These are phyloP conservation scores for Gonioctena quinquepunctata DNA, from an alignment of 1,140 invertebrate genomes.

Conservation along the genomic window DNA sequence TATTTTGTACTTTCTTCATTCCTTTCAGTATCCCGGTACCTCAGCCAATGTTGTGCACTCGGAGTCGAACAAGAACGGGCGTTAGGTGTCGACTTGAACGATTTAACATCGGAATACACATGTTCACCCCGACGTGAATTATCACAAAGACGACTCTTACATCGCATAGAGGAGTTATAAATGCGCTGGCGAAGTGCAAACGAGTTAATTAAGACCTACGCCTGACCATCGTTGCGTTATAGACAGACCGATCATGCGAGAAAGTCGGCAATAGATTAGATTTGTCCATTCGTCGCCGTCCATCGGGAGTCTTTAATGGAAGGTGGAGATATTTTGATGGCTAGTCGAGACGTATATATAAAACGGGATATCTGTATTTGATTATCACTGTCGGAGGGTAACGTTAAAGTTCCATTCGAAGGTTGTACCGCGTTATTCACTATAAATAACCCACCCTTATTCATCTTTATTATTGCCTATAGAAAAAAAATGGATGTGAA, in stretches of 20 bases:
- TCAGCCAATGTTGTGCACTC: slow-evolving; percentile 21
- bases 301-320: background rate
- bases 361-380: too few relatives aligned
- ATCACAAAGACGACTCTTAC: slow-evolving; percentile 25
- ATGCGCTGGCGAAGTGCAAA: slow-evolving; percentile 18
- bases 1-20: background rate
- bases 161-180: slow-evolving; percentile 30
- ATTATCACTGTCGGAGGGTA: too few relatives aligned
- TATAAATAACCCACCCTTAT: too few relatives aligned
- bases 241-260: background rate
- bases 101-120: slow-evolving; percentile 31
- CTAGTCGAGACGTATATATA: background rate
- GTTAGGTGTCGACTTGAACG: slow-evolving; percentile 32
- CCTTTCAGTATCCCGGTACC: background rate
- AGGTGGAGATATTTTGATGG: background rate
- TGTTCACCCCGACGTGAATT: slow-evolving; percentile 32
- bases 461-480: too few relatives aligned
- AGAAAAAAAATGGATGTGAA: too few relatives aligned
- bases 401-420: too few relatives aligned
- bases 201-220: slow-evolving; percentile 29
- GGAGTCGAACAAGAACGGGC: slow-evolving; percentile 28
- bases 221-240: slow-evolving; percentile 1
- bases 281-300: background rate
- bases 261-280: background rate
- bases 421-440: too few relatives aligned